These are phyloP conservation scores for Spheniscus humboldti DNA, from an alignment of 2,797 vertebrate species.

Conservation along the genomic window DNA sequence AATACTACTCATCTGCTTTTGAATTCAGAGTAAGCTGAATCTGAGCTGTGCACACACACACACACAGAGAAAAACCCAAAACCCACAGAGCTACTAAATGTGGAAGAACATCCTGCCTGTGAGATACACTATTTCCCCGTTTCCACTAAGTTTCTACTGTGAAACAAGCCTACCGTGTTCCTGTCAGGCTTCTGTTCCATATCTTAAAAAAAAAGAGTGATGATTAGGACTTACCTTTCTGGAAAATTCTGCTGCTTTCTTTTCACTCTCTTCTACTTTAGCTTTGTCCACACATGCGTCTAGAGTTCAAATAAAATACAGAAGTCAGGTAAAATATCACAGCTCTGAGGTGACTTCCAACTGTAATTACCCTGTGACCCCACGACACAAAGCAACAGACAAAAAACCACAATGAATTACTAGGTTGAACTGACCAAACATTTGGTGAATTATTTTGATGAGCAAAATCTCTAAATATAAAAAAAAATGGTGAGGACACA, in stretches of 20 bases:
- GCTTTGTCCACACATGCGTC: constrained; percentile 95
- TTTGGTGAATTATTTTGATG: background rate
- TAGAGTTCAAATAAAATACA: constrained; percentile 63
- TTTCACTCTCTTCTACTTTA: constrained; percentile 95
- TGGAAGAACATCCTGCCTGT: background rate
- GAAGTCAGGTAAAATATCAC: background rate
- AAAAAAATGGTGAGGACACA: background rate
- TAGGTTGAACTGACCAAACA: background rate
- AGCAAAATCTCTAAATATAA: background rate
- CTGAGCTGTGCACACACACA: background rate
- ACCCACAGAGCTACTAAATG: background rate
- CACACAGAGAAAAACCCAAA: background rate
- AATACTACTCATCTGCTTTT: background rate
- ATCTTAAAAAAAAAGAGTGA: constrained; percentile 38
- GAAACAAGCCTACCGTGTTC: background rate
- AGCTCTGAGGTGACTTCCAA: background rate
- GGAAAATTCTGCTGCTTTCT: constrained; percentile 92
- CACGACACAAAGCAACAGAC: background rate
- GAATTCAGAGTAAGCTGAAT: background rate
- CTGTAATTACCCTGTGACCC: background rate
- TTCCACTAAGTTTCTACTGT: background rate
- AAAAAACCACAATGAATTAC: background rate
- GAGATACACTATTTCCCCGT: background rate
- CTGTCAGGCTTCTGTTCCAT: constrained; percentile 49
- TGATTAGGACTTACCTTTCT: constrained; percentile 86